These are phyloP conservation scores for Euphonia xanthogaster DNA, from an alignment of 2,797 vertebrate species.

Conservation along the genomic window DNA sequence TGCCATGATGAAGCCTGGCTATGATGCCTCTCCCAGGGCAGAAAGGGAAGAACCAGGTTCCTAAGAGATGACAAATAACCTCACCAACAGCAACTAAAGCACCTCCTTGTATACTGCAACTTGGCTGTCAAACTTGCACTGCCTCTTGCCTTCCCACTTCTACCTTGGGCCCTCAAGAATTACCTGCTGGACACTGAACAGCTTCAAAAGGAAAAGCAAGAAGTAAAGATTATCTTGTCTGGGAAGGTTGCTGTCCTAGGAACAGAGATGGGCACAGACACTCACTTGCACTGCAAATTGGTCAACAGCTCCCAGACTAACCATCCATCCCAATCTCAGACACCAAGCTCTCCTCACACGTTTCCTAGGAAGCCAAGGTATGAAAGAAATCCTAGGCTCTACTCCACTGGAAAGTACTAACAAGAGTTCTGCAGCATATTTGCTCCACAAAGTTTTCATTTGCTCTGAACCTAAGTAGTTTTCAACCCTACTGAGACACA, in stretches of 20 bases:
- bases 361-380: neutral
- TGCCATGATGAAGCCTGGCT: neutral
- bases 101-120: neutral
- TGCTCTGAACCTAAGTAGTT: neutral
- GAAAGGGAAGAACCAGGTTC: neutral
- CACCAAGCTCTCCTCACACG: neutral
- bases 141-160: neutral
- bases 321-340: neutral
- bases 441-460: neutral
- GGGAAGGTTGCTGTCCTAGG: neutral
- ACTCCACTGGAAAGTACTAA: accelerated
- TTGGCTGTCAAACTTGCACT: accelerated
- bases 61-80: neutral
- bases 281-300: neutral
- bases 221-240: neutral
- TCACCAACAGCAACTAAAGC: neutral
- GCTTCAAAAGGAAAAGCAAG: neutral
- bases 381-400: neutral
- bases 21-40: accelerated
- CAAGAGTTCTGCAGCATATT: neutral
- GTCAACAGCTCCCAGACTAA: neutral
- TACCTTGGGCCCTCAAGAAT: neutral
- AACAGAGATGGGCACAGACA: neutral
- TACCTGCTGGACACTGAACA: neutral
- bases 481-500: neutral